Percentiles rank a stretch among this genome's conserved stretches.
Evolutionary conservation across 2,797 vertebrate genomes (phyloP).

Genomic region (Poeciliopsis gracilis): DNA sequence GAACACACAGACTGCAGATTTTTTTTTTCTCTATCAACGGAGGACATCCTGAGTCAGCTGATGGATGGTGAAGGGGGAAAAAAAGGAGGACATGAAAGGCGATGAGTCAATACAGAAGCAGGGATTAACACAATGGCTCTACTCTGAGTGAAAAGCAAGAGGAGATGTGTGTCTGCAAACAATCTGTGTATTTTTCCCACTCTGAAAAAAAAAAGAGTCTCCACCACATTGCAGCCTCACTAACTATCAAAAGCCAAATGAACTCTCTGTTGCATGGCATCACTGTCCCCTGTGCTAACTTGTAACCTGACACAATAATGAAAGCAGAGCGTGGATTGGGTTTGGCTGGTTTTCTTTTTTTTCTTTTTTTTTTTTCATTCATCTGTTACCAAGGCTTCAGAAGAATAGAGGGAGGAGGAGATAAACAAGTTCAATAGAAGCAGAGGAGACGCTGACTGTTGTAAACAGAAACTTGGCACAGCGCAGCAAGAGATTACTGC

Average conservation of each 20-base stretch:
- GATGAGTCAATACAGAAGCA: slow-evolving; percentile 44
- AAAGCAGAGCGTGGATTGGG: slow-evolving; percentile 55
- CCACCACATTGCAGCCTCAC: background rate
- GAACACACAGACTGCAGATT: slow-evolving; percentile 41
- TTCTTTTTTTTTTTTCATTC: slow-evolving; percentile 29
- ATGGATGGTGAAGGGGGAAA: slow-evolving; percentile 52
- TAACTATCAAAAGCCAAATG: slow-evolving; percentile 11
- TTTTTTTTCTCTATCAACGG: slow-evolving; percentile 56
- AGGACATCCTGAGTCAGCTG: slow-evolving; percentile 64
- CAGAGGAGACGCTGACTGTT: slow-evolving; percentile 60
- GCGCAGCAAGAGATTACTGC: slow-evolving; percentile 66
- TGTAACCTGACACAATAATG: slow-evolving; percentile 62
- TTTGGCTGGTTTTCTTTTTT: slow-evolving; percentile 61
- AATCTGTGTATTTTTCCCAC: slow-evolving; percentile 12
- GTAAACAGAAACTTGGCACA: slow-evolving; percentile 86
- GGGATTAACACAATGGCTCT: slow-evolving; percentile 60
- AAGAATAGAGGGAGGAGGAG: slow-evolving; percentile 73
- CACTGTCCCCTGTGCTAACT: slow-evolving; percentile 51
- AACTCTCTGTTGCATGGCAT: slow-evolving; percentile 30
- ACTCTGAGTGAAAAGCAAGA: slow-evolving; percentile 67
- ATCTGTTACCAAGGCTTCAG: slow-evolving; percentile 59
- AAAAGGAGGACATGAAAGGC: slow-evolving; percentile 51
- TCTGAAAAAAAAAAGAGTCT: background rate
- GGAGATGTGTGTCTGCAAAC: slow-evolving; percentile 32
- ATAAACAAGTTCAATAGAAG: slow-evolving; percentile 72